Percentiles rank a stretch among this genome's conserved stretches.
Conservation (phyloP, 1,140 invertebrate species). For the Penaeus japonicus region DNA sequence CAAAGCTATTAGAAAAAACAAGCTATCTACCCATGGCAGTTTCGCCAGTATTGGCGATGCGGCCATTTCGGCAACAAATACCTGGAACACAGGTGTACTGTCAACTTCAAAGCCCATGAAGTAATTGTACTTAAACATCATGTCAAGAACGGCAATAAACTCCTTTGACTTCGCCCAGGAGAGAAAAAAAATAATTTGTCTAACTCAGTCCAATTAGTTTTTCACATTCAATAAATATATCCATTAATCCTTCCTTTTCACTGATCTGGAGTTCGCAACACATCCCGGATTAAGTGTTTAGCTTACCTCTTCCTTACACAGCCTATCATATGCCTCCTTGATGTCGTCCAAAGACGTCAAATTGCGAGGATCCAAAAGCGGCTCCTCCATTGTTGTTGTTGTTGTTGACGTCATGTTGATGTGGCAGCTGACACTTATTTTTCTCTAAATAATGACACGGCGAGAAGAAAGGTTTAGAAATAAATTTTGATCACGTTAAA, state of each 20-base stretch:
- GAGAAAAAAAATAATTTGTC: not conserved
- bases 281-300: too few relatives aligned
- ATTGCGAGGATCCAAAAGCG: slow-evolving; percentile 60
- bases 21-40: too few relatives aligned
- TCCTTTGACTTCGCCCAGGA: too few relatives aligned
- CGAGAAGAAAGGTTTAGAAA: too few relatives aligned
- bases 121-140: too few relatives aligned
- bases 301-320: slow-evolving; percentile 63
- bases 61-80: too few relatives aligned
- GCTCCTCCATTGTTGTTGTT: not conserved
- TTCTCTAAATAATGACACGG: too few relatives aligned
- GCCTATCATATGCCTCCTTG: slow-evolving; percentile 62
- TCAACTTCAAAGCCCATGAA: too few relatives aligned
- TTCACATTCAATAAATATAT: not conserved
- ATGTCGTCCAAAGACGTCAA: slow-evolving; percentile 64
- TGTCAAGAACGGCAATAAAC: not conserved
- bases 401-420: not conserved
- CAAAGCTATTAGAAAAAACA: too few relatives aligned
- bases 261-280: not conserved
- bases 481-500: too few relatives aligned
- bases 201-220: not conserved
- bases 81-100: too few relatives aligned
- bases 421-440: not conserved
- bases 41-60: too few relatives aligned
- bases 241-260: not conserved